Evolutionary conservation across 2,888 invertebrate genomes (phyloP).

Genomic region (Pocota personata): DNA sequence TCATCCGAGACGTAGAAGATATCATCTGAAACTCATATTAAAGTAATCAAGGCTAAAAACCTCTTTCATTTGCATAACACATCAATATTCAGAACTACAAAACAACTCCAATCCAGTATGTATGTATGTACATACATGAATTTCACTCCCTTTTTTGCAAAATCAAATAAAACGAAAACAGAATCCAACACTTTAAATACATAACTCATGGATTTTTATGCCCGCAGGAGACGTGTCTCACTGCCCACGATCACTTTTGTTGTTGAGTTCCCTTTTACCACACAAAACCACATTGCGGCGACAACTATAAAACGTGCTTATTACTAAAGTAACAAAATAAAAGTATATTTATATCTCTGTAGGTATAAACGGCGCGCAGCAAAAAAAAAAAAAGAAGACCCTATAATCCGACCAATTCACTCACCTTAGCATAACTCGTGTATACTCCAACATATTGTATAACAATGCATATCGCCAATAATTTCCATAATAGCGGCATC

Average conservation of each 20-base stretch:
- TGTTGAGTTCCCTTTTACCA: conserved; percentile 19
- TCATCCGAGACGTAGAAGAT: no score
- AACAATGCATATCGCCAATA: conserved; percentile 76
- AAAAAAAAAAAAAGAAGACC: conserved; percentile 15
- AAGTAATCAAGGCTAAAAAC: neutral
- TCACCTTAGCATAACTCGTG: conserved; percentile 76
- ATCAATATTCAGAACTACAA: neutral
- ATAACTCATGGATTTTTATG: conserved; percentile 55
- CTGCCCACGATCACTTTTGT: conserved; percentile 56
- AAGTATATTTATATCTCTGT: conserved; percentile 1
- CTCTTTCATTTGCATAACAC: conserved; percentile 16
- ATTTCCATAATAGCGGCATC: conserved; percentile 75
- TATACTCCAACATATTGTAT: conserved; percentile 76
- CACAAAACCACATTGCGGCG: conserved; percentile 47
- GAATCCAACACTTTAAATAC: conserved; percentile 34
- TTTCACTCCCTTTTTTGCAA: conserved; percentile 1
- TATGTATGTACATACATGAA: no score
- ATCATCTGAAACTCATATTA: conserved; percentile 2
- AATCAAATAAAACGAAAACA: conserved; percentile 8
- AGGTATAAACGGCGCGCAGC: neutral
- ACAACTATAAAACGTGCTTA: conserved; percentile 51
- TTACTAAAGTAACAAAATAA: conserved; percentile 25
- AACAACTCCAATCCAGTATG: conserved; percentile 5
- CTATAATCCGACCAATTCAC: conserved; percentile 55
- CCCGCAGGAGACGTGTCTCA: conserved; percentile 50